These are phyloP conservation scores for Bufo bufo DNA, from an alignment of 2,113 vertebrate genomes.

Conservation along the genomic window DNA sequence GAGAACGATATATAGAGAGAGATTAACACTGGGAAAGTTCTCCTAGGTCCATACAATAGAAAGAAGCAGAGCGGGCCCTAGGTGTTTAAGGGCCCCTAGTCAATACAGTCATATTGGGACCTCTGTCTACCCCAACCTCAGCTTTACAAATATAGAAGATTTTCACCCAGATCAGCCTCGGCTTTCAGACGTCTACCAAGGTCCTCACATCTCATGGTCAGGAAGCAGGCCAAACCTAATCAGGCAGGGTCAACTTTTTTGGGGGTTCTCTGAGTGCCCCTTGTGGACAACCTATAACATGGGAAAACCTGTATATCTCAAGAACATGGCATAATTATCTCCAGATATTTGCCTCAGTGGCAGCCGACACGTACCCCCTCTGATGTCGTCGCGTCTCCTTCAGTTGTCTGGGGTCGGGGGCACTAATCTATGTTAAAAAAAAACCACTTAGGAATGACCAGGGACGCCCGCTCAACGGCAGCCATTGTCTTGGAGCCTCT, in stretches of 20 bases:
- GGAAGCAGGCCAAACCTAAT: no score
- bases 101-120: no score
- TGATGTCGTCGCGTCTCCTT: not conserved
- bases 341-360: not conserved
- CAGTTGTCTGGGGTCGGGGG: slow-evolving; percentile 34
- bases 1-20: no score
- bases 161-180: no score
- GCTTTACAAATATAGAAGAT: no score
- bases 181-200: no score
- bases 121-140: no score
- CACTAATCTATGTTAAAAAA: slow-evolving; percentile 6
- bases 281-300: not conserved
- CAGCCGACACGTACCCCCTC: not conserved
- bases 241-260: not conserved
- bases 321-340: not conserved
- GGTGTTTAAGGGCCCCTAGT: no score
- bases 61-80: no score
- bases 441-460: not conserved
- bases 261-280: not conserved
- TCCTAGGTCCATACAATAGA: no score
- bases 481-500: slow-evolving; percentile 36
- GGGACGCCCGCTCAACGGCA: slow-evolving; percentile 6
- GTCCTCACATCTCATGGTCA: no score
- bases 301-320: not conserved
- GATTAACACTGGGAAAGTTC: no score